Evolutionary conservation across 2,888 invertebrate species (phyloP), one percentile per base, ranked within the genome.

Genomic region (Agrochola lota): DNA sequence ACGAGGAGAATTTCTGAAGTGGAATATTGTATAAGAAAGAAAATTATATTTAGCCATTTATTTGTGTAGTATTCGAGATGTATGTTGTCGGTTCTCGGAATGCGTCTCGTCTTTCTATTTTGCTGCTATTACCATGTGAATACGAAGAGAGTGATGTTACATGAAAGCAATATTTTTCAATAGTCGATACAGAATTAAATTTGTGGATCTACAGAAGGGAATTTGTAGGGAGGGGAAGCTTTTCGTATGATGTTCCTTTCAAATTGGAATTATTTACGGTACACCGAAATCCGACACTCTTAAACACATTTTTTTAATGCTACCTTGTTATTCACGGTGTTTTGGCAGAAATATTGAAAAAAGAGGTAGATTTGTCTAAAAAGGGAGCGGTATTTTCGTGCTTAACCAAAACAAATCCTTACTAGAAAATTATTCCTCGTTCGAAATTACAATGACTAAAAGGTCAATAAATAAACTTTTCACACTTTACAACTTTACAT

Each of bases 81-180:
- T 74, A 86, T 81, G 80, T 80, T 79, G 86, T 82, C 85, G 83
- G 88, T 89, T 88, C 80, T 84, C 68, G 71, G 76, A 88, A 88
- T 87, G 88, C 88, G 83, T 78, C 78, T 87, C 87, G 81, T 90
- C 85, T 88, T 90, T 88, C 85, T 91, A 93, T 93, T 93, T 93
- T 88, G 86, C 88, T 91, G 90, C 91, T 91, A 94, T 95, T 94
- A 93, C 91, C 91, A 92, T 93, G 84, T 91, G 94, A 94, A 95
- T 93, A 89, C 87, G 87, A 83, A 85, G 85, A 81, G 88, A 93
- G 92, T 92, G 90, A 92, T 90, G 91, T 90, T 92, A 92, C 90
- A 92, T 90, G 88, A 90, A 91, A 91, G 93, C 92, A 92, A 94
- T 93, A 94, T 94, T 93, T 94, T 94, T 92, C 94, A 93, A 94